Base-by-base conservation (phyloP, 1,140 invertebrate genomes). In the Drosophila nikananu region DNA sequence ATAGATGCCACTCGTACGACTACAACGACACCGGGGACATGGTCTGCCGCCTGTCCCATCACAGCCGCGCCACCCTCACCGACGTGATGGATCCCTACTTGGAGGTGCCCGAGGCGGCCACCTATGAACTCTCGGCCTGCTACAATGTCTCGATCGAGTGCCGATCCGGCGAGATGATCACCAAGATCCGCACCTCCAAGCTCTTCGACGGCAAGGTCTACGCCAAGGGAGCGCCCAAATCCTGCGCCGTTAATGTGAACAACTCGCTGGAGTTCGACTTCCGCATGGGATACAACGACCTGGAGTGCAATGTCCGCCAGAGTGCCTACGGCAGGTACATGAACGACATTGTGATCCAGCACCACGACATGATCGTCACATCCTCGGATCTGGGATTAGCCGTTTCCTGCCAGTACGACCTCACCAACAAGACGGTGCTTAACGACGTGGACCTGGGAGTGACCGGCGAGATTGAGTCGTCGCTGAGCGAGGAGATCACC, bases 121-220 rank as follows among this genome's bases (percentile, higher is more conserved):
- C 97, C 19, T 98, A 98, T 93, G 98, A 98, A 94, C 94, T 98
- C 57, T 97, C 97, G 77, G 97, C 97, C 10, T 99, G 98, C 93
- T 99, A 98, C 95, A 98, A 98, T 93, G 97, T 98, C 21, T 97
- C 96, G 72, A 97, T 98, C 84, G 97, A 98, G 92, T 99, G 98
- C 92, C 95, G 97, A 57, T 96, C 97, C 8, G 96, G 97, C 54
- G 97, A 98, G 93, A 99, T 99, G 98, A 96, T 98, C 41, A 97
- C 97, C 35, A 95, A 95, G 46, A 98, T 98, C 89, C 96, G 97
- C 92, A 98, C 98, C 13, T 98, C 96, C 67, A 98, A 98, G 92
- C 94, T 98, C 13, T 98, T 98, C 94, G 97, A 98, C 91, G 98
- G 98, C 51, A 98, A 98, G 93, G 97, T 99, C 59, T 98, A 98